Percentiles rank a stretch among this genome's conserved stretches.
Evolutionary conservation across 2,888 invertebrate genomes (phyloP).

Genomic region (Malthinus flaveolus): DNA sequence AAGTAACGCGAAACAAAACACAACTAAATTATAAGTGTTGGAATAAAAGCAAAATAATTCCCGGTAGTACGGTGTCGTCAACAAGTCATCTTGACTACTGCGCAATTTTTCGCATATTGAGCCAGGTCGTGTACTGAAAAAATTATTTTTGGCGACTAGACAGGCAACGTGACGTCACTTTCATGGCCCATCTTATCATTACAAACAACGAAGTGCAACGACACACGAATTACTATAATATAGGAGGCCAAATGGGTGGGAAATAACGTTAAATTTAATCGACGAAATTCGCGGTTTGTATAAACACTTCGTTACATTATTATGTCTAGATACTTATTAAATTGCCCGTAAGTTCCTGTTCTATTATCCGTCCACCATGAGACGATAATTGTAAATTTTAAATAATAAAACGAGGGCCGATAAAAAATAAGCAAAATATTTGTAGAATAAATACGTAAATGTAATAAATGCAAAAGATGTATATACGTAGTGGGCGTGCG

Average conservation of each 20-base stretch:
- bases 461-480: too few relatives aligned
- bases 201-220: conserved; percentile 13
- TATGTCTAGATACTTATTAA: too few relatives aligned
- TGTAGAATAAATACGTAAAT: too few relatives aligned
- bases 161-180: conserved; percentile 21
- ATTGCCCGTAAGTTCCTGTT: too few relatives aligned
- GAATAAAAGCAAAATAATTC: background rate
- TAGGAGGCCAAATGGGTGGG: conserved; percentile 1
- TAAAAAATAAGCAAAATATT: too few relatives aligned
- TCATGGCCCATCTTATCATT: conserved; percentile 16
- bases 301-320: too few relatives aligned
- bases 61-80: background rate
- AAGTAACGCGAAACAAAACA: background rate
- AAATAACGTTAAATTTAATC: conserved; percentile 3
- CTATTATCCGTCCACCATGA: background rate
- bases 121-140: conserved; percentile 29
- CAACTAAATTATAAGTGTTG: background rate
- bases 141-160: conserved; percentile 30
- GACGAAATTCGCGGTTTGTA: too few relatives aligned
- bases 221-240: conserved; percentile 1
- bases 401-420: too few relatives aligned
- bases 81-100: conserved; percentile 18
- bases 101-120: conserved; percentile 29
- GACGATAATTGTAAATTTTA: too few relatives aligned
- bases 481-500: too few relatives aligned